Conservation (phyloP, 2,797 vertebrate genomes). For the Pseudochirops cupreus region DNA sequence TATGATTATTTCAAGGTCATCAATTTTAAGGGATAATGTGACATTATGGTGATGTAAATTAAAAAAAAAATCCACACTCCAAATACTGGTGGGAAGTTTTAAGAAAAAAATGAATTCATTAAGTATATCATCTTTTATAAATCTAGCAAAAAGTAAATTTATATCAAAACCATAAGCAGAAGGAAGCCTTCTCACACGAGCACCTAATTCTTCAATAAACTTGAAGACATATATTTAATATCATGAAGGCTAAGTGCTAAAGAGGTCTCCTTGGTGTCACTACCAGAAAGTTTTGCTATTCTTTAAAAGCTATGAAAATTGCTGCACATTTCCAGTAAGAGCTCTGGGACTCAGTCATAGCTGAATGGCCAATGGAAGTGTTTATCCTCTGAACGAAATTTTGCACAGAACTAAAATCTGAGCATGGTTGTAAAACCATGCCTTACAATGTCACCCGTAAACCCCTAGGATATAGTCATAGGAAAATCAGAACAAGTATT, state of each 20-base stretch:
- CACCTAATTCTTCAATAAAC: constrained; percentile 74
- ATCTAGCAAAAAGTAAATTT: constrained; percentile 71
- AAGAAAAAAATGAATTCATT: constrained; percentile 72
- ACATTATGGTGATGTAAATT: constrained; percentile 52
- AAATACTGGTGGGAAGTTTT: constrained; percentile 60
- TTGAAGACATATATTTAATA: constrained; percentile 78
- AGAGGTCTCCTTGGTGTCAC: constrained; percentile 75
- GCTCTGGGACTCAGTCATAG: constrained; percentile 52
- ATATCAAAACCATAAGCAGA: constrained; percentile 72
- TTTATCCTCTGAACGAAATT: constrained; percentile 49
- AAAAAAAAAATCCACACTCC: constrained; percentile 30
- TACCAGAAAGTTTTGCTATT: constrained; percentile 70
- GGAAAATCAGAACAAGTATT: constrained; percentile 55
- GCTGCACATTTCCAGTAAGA: constrained; percentile 67
- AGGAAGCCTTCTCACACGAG: constrained; percentile 71
- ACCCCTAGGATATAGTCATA: constrained; percentile 23
- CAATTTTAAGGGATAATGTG: constrained; percentile 29
- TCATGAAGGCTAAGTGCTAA: constrained; percentile 75
- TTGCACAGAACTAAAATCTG: background rate
- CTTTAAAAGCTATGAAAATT: constrained; percentile 75
- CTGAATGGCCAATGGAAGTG: constrained; percentile 40
- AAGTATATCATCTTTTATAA: constrained; percentile 66
- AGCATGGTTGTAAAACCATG: constrained; percentile 53
- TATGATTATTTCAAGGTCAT: background rate
- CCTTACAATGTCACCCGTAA: constrained; percentile 22